Evolutionary conservation across 1,140 invertebrate genomes (phyloP), one percentile per base, ranked within the genome.

Genomic region (Apis cerana): DNA sequence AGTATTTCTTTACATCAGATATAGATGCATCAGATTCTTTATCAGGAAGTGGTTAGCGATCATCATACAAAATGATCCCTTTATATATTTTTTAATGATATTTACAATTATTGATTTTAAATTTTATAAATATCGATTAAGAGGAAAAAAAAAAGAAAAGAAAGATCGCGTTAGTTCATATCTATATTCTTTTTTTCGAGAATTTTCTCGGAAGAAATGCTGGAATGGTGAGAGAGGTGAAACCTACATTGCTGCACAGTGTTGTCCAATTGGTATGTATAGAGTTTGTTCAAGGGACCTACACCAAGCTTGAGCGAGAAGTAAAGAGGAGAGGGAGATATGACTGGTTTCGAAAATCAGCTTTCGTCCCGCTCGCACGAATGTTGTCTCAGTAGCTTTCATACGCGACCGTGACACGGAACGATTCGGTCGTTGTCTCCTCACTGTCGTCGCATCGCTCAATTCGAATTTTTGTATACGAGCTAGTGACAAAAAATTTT

Each of bases 311-410:
- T 17, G 75, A 70, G 48, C n/a, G 72, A 21, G 81, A 33, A 58
- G 21, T 21, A 65, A 67, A 17, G 75, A 64, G 58, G 75, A 70
- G 80, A 68, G 67, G 75, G 67, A 71, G 75, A 71, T 78, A 65
- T 67, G 76, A 85, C 75, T 77, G 48, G 76, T 87, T 87, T 87
- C 78, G 77, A 87, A 87, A 87, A 87, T 84, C 86, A 62, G 81
- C 85, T 87, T 83, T 58, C 67, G 69, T 50, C 75, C 72, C 54
- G 71, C 71, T 77, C 72, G 74, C 76, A 48, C 74, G 59, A 87
- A 84, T 81, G 56, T 77, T 76, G 64, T 82, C 70, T 82, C 77
- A 86, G 86, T 87, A 58, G 81, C 58, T 74, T 61, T 71, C 72
- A 61, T 48, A 84, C 82, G 48, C 69, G 81, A 87, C 27, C 68